Conservation (phyloP, 2,888 invertebrate genomes). For the Nomada fucata region DNA sequence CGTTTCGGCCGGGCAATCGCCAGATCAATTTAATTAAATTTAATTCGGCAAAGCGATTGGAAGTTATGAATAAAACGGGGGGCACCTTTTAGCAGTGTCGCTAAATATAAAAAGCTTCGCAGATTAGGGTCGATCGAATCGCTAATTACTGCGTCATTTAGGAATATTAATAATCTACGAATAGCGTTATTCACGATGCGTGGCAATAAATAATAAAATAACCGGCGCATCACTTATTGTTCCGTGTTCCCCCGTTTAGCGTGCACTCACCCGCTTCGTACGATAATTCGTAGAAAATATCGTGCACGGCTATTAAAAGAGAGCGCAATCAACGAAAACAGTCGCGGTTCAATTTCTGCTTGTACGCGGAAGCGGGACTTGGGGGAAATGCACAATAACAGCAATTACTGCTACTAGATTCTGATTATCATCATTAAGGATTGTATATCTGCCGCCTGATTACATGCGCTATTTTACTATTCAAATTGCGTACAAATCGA, state of each 20-base stretch:
- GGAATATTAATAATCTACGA: too few species aligned
- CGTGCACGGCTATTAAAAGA: not conserved
- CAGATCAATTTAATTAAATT: not conserved
- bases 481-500: constrained; percentile 35
- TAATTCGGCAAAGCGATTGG: too few species aligned
- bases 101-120: not conserved
- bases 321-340: constrained; percentile 18
- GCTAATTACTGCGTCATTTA: too few species aligned
- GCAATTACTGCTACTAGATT: constrained; percentile 49
- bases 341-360: constrained; percentile 20
- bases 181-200: too few species aligned
- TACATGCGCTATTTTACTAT: constrained; percentile 40
- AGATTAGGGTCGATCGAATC: too few species aligned
- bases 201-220: too few species aligned
- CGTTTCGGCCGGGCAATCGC: not conserved
- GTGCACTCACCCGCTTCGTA: too few species aligned
- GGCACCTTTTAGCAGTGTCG: too few species aligned
- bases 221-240: too few species aligned
- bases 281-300: not conserved
- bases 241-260: too few species aligned
- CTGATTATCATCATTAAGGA: constrained; percentile 54
- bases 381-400: constrained; percentile 33
- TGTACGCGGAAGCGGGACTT: not conserved
- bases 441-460: constrained; percentile 31
- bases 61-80: too few species aligned